These are phyloP conservation scores for Jordanella pulchra DNA, from an alignment of 2,797 vertebrate species.

Conservation along the genomic window DNA sequence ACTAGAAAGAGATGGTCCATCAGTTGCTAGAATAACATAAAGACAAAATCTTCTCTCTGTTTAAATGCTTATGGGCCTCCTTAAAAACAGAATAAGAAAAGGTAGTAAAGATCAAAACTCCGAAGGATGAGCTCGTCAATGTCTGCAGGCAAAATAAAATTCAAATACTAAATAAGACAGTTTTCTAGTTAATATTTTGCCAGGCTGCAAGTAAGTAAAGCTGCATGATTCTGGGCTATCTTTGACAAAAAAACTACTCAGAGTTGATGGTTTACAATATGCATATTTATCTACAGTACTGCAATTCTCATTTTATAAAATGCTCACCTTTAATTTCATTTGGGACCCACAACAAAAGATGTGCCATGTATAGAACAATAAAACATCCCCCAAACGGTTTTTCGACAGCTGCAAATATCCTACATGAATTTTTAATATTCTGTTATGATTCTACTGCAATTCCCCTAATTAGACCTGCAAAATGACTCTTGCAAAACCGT, in stretches of 20 bases:
- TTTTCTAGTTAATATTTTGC: conserved; percentile 54
- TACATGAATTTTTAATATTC: conserved; percentile 81
- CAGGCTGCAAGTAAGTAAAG: conserved; percentile 50
- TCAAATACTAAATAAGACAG: conserved; percentile 43
- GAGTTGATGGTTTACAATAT: conserved; percentile 49
- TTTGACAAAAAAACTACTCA: conserved; percentile 60
- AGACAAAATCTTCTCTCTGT: conserved; percentile 44
- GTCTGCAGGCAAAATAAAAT: conserved; percentile 45
- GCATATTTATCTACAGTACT: conserved; percentile 63
- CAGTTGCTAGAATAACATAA: conserved; percentile 39
- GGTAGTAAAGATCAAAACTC: conserved; percentile 62
- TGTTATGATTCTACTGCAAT: conserved; percentile 77
- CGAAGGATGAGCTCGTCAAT: conserved; percentile 57
- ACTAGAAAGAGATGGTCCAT: conserved; percentile 15
- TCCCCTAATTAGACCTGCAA: conserved; percentile 79
- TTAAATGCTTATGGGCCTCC: conserved; percentile 69
- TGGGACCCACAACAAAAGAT: conserved; percentile 71
- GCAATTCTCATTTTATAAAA: conserved; percentile 73
- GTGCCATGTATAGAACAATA: conserved; percentile 71
- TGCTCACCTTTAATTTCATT: conserved; percentile 66
- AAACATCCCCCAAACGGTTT: conserved; percentile 74
- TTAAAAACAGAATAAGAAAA: conserved; percentile 67
- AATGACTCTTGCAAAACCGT: conserved; percentile 71
- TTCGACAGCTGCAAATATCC: conserved; percentile 81
- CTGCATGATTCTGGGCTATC: conserved; percentile 36